phyloP scores from a whole-genome alignment of 2,888 invertebrate genomes.

The Tetragonula carbonaria region DNA sequence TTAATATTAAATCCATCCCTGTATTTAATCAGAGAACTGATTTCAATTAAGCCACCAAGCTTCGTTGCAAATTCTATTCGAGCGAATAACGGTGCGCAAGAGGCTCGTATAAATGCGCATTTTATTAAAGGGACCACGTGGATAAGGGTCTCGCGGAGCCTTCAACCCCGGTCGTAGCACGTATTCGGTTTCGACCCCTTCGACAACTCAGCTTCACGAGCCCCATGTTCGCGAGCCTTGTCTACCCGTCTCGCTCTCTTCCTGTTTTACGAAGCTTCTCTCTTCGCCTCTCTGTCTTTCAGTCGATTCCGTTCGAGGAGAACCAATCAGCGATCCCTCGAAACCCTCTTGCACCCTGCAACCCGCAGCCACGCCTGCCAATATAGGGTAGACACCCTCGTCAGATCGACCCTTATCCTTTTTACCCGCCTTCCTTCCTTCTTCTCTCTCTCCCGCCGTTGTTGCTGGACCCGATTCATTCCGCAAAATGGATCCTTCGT shows the following conservation, averaged over 20 bases:
- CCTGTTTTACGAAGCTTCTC: slow-evolving; percentile 46
- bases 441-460: slow-evolving; percentile 47
- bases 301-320: slow-evolving; percentile 72
- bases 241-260: slow-evolving; percentile 26
- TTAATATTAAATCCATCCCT: slow-evolving; percentile 36
- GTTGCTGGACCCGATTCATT: slow-evolving; percentile 77
- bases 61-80: slow-evolving; percentile 70
- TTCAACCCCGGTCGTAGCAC: slow-evolving; percentile 57
- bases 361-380: slow-evolving; percentile 83
- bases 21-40: slow-evolving; percentile 49
- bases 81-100: slow-evolving; percentile 67
- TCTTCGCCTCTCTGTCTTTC: slow-evolving; percentile 55
- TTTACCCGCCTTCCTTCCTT: slow-evolving; percentile 69
- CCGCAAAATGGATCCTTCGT: slow-evolving; percentile 80
- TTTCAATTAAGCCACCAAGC: slow-evolving; percentile 61
- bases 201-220: slow-evolving; percentile 57
- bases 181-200: slow-evolving; percentile 69
- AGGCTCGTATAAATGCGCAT: slow-evolving; percentile 80
- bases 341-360: slow-evolving; percentile 78
- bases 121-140: slow-evolving; percentile 78
- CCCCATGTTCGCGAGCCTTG: slow-evolving; percentile 50
- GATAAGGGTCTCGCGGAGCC: slow-evolving; percentile 64
- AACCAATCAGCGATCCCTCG: slow-evolving; percentile 82
- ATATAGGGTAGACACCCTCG: slow-evolving; percentile 83
- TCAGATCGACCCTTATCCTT: slow-evolving; percentile 79